Evolutionary conservation across 2,888 invertebrate species (phyloP).

Genomic region (Pinctada fucata): DNA sequence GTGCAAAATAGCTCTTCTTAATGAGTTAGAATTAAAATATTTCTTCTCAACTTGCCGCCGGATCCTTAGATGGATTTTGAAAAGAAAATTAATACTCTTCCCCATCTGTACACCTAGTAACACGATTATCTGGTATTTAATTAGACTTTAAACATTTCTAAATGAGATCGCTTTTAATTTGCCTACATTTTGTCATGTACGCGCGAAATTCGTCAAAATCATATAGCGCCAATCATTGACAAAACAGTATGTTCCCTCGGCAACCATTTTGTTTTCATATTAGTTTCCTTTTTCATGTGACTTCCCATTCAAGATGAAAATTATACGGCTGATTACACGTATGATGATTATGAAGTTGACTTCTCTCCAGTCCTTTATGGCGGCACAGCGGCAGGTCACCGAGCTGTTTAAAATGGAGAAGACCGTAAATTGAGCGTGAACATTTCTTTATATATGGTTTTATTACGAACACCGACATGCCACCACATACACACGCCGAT

Average conservation of each 20-base stretch:
- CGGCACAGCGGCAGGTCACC: not conserved
- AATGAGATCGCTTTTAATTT: too few species aligned
- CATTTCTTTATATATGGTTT: slow-evolving; percentile 18
- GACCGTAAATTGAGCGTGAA: slow-evolving; percentile 22
- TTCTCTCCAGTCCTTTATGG: slow-evolving; percentile 4
- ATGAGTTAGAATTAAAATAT: not conserved
- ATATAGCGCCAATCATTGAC: not conserved
- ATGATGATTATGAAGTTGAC: not conserved
- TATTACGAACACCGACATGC: too few species aligned
- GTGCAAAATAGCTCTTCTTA: not conserved
- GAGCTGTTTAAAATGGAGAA: not conserved
- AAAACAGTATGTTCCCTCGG: not conserved
- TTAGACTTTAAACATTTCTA: too few species aligned
- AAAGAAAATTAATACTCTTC: not conserved
- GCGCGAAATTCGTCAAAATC: slow-evolving; percentile 4
- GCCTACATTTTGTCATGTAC: slow-evolving; percentile 1
- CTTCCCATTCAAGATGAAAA: slow-evolving; percentile 7
- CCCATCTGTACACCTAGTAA: not conserved
- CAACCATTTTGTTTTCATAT: too few species aligned
- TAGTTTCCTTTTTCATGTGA: not conserved
- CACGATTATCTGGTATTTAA: not conserved
- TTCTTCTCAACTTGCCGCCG: not conserved
- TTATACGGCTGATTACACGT: slow-evolving; percentile 19
- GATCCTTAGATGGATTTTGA: not conserved
- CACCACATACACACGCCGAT: too few species aligned